Percentiles rank a stretch among this genome's conserved stretches.
These are phyloP conservation scores for Triplophysa bombifrons DNA, from an alignment of 2,797 vertebrate genomes.

Conservation along the genomic window DNA sequence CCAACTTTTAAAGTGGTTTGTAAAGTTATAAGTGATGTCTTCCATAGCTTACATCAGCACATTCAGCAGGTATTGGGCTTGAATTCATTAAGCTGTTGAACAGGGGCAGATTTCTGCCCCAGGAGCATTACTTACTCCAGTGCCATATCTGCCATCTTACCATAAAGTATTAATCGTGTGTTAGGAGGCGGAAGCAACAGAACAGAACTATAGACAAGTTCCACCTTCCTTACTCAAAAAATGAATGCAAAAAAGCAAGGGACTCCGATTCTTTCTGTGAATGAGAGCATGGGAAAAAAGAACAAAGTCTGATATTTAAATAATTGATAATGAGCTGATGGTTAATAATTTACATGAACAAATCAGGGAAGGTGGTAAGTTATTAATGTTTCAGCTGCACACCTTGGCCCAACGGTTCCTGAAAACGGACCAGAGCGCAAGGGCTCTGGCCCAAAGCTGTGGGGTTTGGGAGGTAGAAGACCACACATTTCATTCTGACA, in stretches of 20 bases:
- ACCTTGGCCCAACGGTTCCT: slow-evolving; percentile 57
- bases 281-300: slow-evolving; percentile 43
- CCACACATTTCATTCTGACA: background rate
- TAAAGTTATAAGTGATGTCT: background rate
- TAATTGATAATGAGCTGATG: slow-evolving; percentile 78
- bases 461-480: slow-evolving; percentile 9
- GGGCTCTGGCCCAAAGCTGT: background rate
- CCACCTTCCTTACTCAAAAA: background rate
- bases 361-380: slow-evolving; percentile 71
- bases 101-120: slow-evolving; percentile 4
- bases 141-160: slow-evolving; percentile 57
- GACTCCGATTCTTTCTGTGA: slow-evolving; percentile 12
- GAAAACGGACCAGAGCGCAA: slow-evolving; percentile 17
- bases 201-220: slow-evolving; percentile 23
- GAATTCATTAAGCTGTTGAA: slow-evolving; percentile 18
- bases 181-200: slow-evolving; percentile 47
- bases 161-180: slow-evolving; percentile 74
- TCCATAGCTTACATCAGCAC: background rate
- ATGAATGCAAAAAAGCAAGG: background rate
- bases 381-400: slow-evolving; percentile 76
- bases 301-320: slow-evolving; percentile 69
- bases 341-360: slow-evolving; percentile 80
- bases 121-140: slow-evolving; percentile 48
- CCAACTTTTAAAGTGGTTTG: background rate
- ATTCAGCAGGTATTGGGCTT: slow-evolving; percentile 7